Evolutionary conservation across 2,113 vertebrate genomes (phyloP).

Genomic region (Chaetura pelagica): DNA sequence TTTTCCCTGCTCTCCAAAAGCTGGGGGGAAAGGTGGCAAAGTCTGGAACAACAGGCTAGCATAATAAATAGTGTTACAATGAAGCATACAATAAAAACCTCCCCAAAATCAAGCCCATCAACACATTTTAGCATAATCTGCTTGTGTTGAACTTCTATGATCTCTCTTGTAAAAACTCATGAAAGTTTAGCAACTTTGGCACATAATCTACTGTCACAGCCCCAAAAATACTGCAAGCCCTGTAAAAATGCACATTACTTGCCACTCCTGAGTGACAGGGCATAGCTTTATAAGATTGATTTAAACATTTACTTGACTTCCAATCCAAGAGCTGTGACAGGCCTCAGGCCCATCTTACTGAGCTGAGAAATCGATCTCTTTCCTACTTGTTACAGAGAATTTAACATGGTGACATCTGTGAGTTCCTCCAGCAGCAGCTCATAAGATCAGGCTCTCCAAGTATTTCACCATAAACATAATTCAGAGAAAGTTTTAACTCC

Average conservation of each 20-base stretch:
- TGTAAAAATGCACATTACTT: background rate
- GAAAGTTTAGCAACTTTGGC: background rate
- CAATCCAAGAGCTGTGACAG: background rate
- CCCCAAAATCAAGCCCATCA: background rate
- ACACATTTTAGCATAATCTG: background rate
- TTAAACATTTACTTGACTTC: background rate
- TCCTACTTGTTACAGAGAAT: conserved; percentile 1
- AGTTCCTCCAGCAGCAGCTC: background rate
- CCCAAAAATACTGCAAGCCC: background rate
- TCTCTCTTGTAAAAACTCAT: background rate
- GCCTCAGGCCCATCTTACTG: background rate
- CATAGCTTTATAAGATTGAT: background rate
- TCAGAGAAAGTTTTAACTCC: conserved; percentile 5
- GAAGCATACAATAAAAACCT: background rate
- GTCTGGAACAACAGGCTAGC: background rate
- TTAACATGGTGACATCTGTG: background rate
- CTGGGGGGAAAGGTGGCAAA: background rate
- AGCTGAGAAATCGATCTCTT: background rate
- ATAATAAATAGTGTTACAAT: background rate
- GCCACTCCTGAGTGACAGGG: background rate
- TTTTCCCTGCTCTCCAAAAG: background rate
- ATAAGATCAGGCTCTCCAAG: background rate
- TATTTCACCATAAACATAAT: background rate
- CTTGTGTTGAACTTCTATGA: background rate
- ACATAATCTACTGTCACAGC: background rate